phyloP scores from a whole-genome alignment of 2,888 invertebrate species.

The Cyclophora albipunctata region DNA sequence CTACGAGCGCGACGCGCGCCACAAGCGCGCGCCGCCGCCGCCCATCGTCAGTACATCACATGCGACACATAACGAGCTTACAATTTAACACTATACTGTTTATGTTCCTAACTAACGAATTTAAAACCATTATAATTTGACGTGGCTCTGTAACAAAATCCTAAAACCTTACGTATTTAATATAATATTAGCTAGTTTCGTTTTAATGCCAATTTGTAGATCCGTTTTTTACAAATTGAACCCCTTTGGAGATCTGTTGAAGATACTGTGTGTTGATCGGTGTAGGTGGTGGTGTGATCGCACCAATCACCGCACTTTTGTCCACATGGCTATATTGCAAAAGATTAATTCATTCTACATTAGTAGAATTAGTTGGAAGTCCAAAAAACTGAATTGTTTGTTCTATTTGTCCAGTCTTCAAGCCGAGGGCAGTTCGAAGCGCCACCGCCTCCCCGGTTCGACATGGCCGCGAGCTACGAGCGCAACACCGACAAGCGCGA shows the following conservation, averaged over 20 bases:
- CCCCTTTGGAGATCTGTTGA: too few species aligned
- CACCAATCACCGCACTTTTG: too few species aligned
- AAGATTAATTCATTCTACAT: too few species aligned
- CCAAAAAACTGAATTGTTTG: neutral
- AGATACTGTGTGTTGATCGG: too few species aligned
- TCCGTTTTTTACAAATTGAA: too few species aligned
- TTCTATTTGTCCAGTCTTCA: slow-evolving; percentile 35
- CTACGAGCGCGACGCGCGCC: slow-evolving; percentile 57
- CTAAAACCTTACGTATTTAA: too few species aligned
- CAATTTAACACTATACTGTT: neutral
- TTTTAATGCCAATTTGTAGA: too few species aligned
- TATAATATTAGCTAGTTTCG: too few species aligned
- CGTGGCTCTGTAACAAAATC: neutral
- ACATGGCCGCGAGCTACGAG: slow-evolving; percentile 58
- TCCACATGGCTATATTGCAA: too few species aligned
- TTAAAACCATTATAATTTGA: neutral
- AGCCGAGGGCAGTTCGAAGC: slow-evolving; percentile 69
- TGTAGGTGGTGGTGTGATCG: too few species aligned
- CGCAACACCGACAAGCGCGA: slow-evolving; percentile 59
- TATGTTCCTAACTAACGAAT: neutral
- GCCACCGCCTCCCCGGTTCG: slow-evolving; percentile 76
- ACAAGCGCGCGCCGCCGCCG: slow-evolving; percentile 57
- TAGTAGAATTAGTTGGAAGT: too few species aligned
- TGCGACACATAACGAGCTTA: too few species aligned
- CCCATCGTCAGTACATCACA: slow-evolving; percentile 32